Evolutionary conservation across 2,113 vertebrate species (phyloP).

Genomic region (Hydrochoerus hydrochaeris): DNA sequence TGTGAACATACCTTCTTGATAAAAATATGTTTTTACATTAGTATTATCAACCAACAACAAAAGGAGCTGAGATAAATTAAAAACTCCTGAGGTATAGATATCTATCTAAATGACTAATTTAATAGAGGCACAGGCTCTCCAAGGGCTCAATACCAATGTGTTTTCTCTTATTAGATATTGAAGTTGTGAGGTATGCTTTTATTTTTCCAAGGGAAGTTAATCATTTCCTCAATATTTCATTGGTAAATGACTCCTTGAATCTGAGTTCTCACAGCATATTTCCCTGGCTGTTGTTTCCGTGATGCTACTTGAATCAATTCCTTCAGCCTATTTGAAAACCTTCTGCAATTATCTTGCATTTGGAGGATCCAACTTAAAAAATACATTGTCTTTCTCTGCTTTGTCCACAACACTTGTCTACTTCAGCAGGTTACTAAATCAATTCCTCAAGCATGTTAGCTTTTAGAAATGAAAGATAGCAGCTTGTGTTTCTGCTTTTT

Average conservation of each 20-base stretch:
- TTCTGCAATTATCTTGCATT: constrained; percentile 30
- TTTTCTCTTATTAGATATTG: not conserved
- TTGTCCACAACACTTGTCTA: not conserved
- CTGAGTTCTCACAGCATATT: not conserved
- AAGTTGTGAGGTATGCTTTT: not conserved
- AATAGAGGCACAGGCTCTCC: not conserved
- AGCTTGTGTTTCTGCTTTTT: constrained; percentile 43
- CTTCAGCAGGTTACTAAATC: constrained; percentile 13
- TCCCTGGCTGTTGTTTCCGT: not conserved
- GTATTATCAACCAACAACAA: not conserved
- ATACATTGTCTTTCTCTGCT: not conserved
- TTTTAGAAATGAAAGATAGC: constrained; percentile 52
- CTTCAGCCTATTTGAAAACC: not conserved
- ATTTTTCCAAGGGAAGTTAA: not conserved
- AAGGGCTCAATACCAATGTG: not conserved
- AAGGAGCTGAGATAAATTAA: not conserved
- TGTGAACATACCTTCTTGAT: not conserved
- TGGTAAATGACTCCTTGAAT: not conserved
- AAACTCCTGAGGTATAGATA: not conserved
- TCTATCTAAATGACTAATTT: not conserved
- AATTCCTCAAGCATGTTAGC: not conserved
- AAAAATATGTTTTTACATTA: not conserved
- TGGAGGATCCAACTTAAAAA: not conserved
- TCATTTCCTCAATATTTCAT: constrained; percentile 17
- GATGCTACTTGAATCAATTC: not conserved